phyloP scores from a whole-genome alignment of 2,888 invertebrate genomes.

The Erynnis tages region DNA sequence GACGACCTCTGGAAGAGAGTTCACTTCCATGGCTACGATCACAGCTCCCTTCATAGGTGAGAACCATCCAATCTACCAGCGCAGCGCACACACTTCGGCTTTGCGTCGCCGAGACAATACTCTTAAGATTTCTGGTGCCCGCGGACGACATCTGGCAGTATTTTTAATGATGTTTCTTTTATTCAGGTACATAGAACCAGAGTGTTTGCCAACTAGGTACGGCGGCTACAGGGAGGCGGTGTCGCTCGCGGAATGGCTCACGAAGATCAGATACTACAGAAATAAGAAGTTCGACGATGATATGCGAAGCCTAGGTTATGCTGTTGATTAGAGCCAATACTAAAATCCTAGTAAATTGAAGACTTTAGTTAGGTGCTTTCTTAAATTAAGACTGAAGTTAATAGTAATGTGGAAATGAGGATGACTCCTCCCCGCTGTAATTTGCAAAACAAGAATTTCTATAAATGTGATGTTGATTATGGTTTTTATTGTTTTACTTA shows the following conservation, averaged over 20 bases:
- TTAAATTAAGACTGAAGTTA: no score
- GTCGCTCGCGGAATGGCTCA: conserved; percentile 59
- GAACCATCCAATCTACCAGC: not conserved
- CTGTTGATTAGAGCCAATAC: conserved; percentile 30
- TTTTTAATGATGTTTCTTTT: not conserved
- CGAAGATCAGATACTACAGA: conserved; percentile 64
- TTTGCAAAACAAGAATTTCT: no score
- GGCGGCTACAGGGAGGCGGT: conserved; percentile 60
- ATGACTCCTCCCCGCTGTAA: no score
- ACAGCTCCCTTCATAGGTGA: conserved; percentile 60
- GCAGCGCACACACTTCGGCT: no score
- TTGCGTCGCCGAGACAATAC: no score
- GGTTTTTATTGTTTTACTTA: no score
- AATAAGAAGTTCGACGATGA: conserved; percentile 65
- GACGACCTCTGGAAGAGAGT: conserved; percentile 81
- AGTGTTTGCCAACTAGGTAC: conserved; percentile 65
- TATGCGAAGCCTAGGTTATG: conserved; percentile 61
- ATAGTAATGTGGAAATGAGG: no score
- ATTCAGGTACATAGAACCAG: conserved; percentile 58
- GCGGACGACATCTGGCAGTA: no score
- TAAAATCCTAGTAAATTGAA: no score
- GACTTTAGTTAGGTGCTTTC: no score
- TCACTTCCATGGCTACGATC: conserved; percentile 64
- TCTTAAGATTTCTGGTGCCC: no score
- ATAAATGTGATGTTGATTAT: no score